Evolutionary conservation across 2,113 vertebrate genomes (phyloP).

Genomic region (Eira barbara): DNA sequence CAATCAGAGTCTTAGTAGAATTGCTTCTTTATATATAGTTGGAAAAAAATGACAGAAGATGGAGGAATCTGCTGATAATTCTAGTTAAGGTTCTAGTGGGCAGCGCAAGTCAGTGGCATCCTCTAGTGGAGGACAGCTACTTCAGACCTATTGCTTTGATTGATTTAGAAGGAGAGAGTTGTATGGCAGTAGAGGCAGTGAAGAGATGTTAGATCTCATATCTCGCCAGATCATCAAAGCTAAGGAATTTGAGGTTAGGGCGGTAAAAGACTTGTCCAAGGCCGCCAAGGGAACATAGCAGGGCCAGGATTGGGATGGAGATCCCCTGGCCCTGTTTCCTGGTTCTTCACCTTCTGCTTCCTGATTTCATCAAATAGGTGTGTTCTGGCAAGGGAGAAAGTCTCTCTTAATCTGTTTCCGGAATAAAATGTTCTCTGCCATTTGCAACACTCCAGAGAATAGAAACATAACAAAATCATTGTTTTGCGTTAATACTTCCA

Average conservation of each 20-base stretch:
- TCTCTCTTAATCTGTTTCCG: constrained; percentile 39
- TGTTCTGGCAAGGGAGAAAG: constrained; percentile 32
- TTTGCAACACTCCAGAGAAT: constrained; percentile 55
- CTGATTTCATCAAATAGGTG: constrained; percentile 1
- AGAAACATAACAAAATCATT: constrained; percentile 70
- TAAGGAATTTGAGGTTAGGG: background rate
- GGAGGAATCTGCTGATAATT: background rate
- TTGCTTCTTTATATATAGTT: background rate
- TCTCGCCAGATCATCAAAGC: background rate
- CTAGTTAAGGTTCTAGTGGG: background rate
- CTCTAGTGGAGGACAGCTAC: background rate
- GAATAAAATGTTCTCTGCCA: constrained; percentile 58
- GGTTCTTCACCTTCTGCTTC: background rate
- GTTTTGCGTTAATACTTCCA: constrained; percentile 66
- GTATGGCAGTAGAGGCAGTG: background rate
- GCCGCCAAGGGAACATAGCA: background rate
- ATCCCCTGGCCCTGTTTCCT: background rate
- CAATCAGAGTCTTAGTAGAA: background rate
- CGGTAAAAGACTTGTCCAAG: background rate
- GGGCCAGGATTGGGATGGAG: background rate
- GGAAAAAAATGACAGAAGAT: background rate
- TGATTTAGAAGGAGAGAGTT: constrained; percentile 13
- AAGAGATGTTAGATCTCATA: background rate
- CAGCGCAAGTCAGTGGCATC: background rate
- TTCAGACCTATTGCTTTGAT: background rate